Evolutionary conservation across 2,888 invertebrate species (phyloP).

Genomic region (Drosophila meridiana): DNA sequence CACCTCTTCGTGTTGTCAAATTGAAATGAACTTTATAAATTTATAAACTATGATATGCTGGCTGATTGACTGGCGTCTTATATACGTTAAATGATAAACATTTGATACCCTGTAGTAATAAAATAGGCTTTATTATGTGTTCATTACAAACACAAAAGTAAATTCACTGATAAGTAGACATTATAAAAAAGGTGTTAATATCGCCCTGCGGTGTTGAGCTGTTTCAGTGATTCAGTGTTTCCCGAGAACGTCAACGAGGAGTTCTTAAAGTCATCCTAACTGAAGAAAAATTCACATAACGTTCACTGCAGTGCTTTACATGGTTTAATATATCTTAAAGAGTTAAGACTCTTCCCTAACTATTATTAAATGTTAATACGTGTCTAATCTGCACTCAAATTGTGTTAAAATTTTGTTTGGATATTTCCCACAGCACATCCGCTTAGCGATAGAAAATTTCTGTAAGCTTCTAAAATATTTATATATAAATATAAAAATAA

Average conservation of each 20-base stretch:
- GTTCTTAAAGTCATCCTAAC: not conserved
- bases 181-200: not conserved
- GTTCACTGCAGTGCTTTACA: not conserved
- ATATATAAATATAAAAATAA: not conserved
- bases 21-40: conserved; percentile 55
- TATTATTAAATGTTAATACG: not conserved
- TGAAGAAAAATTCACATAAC: not conserved
- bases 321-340: not conserved
- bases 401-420: not conserved
- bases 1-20: conserved; percentile 50
- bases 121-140: not conserved
- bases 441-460: not conserved
- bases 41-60: conserved; percentile 50
- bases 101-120: conserved; percentile 30
- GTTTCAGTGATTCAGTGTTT: not conserved
- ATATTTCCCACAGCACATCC: conserved; percentile 12
- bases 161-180: not conserved
- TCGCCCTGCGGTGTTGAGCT: not conserved
- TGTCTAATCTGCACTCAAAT: not conserved
- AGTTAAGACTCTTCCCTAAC: not conserved
- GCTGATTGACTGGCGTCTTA: not conserved
- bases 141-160: not conserved
- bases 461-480: not conserved
- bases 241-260: not conserved
- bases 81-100: conserved; percentile 22